phyloP scores from a whole-genome alignment of 2,797 vertebrate species.

The Glyptemys insculpta region DNA sequence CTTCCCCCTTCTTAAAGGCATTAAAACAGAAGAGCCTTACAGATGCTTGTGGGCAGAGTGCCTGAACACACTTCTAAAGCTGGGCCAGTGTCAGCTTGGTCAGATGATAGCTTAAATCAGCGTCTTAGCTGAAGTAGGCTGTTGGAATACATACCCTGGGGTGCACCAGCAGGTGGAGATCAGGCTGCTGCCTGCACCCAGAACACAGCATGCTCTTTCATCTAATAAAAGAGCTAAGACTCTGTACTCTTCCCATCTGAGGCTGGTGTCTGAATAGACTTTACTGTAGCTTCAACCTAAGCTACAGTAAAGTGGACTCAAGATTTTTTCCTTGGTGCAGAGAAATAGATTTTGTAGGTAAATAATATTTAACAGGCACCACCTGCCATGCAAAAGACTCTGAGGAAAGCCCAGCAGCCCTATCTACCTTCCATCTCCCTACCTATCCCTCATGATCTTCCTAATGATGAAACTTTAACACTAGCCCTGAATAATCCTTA shows the following conservation, averaged over 20 bases:
- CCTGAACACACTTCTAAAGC: background rate
- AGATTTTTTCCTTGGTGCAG: background rate
- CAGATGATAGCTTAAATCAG: background rate
- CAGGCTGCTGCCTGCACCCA: background rate
- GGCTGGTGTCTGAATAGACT: background rate
- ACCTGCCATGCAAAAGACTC: background rate
- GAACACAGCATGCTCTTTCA: background rate
- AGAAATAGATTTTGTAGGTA: background rate
- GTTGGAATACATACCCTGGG: background rate
- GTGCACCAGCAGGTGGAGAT: background rate
- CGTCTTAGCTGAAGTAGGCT: background rate
- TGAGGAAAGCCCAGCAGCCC: background rate
- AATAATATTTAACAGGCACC: background rate
- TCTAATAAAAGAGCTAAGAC: background rate
- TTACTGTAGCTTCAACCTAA: background rate
- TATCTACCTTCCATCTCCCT: background rate
- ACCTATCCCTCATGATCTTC: background rate
- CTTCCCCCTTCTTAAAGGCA: background rate
- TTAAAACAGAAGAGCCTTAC: background rate
- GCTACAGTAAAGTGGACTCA: background rate
- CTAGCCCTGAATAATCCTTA: background rate
- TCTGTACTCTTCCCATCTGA: fast-evolving
- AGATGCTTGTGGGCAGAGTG: fast-evolving
- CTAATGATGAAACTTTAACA: background rate
- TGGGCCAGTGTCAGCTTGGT: background rate